phyloP scores from a whole-genome alignment of 2,888 invertebrate species.

The Keiferia lycopersicella region DNA sequence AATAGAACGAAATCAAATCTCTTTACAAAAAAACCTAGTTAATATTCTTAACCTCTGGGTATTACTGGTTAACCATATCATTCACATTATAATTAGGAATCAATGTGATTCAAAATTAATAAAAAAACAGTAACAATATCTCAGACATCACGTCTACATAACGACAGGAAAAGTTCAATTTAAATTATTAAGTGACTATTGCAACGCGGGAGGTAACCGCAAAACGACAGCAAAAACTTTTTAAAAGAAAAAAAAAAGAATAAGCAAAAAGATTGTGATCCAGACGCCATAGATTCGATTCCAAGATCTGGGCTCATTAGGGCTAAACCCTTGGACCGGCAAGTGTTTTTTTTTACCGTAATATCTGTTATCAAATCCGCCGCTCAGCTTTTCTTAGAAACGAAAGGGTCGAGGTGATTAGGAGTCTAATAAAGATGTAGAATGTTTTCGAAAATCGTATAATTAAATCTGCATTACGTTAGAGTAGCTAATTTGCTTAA shows the following conservation, averaged over 20 bases:
- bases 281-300: conserved; percentile 37
- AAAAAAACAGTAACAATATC: background rate
- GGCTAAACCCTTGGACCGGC: conserved; percentile 38
- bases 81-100: background rate
- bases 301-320: conserved; percentile 39
- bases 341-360: conserved; percentile 29
- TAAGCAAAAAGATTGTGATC: conserved; percentile 31
- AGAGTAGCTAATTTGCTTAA: background rate
- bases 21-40: no score
- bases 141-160: conserved; percentile 5
- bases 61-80: no score
- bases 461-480: background rate
- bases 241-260: conserved; percentile 34
- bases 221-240: conserved; percentile 25
- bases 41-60: background rate
- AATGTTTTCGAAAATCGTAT: background rate
- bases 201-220: conserved; percentile 32
- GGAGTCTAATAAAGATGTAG: conserved; percentile 18
- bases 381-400: background rate
- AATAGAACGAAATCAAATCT: no score
- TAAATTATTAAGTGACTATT: conserved; percentile 22
- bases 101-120: background rate
- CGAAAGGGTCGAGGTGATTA: background rate
- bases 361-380: conserved; percentile 3
- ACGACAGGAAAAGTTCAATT: conserved; percentile 24